Conservation (phyloP, 2,888 invertebrate species). For the Schizotus pectinicornis region DNA sequence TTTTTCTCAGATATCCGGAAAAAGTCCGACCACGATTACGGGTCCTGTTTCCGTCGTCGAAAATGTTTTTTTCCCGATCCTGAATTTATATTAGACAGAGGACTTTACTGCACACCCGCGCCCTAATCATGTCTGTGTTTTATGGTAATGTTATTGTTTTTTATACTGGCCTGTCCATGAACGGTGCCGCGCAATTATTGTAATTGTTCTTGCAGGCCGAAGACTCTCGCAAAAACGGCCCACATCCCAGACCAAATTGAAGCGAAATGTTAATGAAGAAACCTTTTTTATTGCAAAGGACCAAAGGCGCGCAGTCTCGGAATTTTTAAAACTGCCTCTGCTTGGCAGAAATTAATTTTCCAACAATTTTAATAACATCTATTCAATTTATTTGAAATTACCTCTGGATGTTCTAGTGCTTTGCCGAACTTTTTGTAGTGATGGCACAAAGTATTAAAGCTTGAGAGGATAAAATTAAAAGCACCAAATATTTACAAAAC, state of each 20-base stretch:
- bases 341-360: too few species aligned
- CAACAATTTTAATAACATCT: too few species aligned
- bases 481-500: too few species aligned
- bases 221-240: neutral
- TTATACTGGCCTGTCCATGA: conserved; percentile 5
- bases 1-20: conserved; percentile 30
- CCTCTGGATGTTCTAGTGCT: too few species aligned
- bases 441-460: too few species aligned
- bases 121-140: conserved; percentile 27
- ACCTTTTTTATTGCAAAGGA: too few species aligned
- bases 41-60: conserved; percentile 34
- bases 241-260: neutral
- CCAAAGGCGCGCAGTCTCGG: too few species aligned
- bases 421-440: too few species aligned
- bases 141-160: conserved; percentile 30
- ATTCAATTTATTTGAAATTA: too few species aligned
- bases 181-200: conserved; percentile 18
- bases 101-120: conserved; percentile 20
- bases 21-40: conserved; percentile 29
- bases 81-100: conserved; percentile 33
- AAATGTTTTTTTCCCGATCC: conserved; percentile 29
- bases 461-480: too few species aligned
- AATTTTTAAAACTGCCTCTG: too few species aligned
- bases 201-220: conserved; percentile 5
- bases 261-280: neutral